Evolutionary conservation across 2,113 vertebrate species (phyloP).

Genomic region (Carassius auratus): DNA sequence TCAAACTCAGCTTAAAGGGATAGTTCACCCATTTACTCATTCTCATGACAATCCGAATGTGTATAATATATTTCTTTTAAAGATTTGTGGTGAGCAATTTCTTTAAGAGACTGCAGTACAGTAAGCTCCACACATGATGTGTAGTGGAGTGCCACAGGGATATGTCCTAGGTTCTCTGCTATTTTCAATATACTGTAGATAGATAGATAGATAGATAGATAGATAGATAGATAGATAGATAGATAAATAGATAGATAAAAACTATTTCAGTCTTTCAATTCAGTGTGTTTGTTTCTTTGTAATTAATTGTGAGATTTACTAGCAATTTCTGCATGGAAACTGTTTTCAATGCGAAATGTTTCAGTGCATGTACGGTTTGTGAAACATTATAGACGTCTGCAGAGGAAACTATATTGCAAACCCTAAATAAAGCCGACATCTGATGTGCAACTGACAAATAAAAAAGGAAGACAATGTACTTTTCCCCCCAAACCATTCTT

Average conservation of each 20-base stretch:
- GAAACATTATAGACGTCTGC: neutral
- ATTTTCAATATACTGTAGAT: too few relatives aligned
- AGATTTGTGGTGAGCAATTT: constrained; percentile 3
- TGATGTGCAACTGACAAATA: neutral
- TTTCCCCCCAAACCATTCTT: neutral
- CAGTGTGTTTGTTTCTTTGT: too few relatives aligned
- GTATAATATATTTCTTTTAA: neutral
- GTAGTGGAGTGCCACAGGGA: too few relatives aligned
- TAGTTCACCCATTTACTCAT: neutral
- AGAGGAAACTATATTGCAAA: neutral
- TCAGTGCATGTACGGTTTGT: neutral
- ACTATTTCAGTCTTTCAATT: too few relatives aligned
- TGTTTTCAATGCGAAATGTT: too few relatives aligned
- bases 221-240: too few relatives aligned
- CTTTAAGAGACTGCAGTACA: neutral
- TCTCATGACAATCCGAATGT: neutral
- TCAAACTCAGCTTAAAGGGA: neutral
- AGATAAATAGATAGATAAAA: too few relatives aligned
- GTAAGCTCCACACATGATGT: too few relatives aligned
- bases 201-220: too few relatives aligned
- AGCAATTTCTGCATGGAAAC: too few relatives aligned
- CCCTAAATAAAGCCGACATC: neutral
- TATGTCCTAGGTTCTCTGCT: too few relatives aligned
- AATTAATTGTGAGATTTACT: too few relatives aligned
- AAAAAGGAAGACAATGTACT: constrained; percentile 8